These are phyloP conservation scores for Oscheius sp. DNA, from an alignment of 2,888 invertebrate genomes.

Conservation along the genomic window DNA sequence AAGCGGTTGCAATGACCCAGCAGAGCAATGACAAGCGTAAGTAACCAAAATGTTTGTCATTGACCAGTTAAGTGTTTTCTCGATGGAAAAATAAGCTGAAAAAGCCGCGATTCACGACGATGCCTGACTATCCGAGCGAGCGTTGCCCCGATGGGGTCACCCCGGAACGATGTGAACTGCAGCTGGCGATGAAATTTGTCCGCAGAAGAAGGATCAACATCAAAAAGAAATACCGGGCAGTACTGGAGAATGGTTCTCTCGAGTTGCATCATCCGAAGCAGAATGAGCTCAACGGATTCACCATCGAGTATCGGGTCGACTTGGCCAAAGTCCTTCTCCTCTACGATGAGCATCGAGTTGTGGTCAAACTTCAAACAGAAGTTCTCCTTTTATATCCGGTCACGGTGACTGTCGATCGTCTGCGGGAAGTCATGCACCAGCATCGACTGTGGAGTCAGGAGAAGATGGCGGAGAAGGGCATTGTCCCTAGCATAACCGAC, in stretches of 20 bases:
- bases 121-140: slow-evolving; percentile 5
- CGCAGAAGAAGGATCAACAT: slow-evolving; percentile 7
- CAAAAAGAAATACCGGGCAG: slow-evolving; percentile 23
- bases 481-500: not conserved
- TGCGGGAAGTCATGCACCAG: not conserved
- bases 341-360: not conserved
- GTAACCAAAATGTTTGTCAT: not conserved
- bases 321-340: slow-evolving; percentile 19
- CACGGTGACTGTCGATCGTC: not conserved
- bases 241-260: slow-evolving; percentile 16
- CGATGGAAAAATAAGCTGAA: not conserved
- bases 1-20: too few species aligned
- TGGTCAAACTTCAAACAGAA: slow-evolving; percentile 12
- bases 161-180: slow-evolving; percentile 6
- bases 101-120: not conserved
- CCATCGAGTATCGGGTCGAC: slow-evolving; percentile 23
- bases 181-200: slow-evolving; percentile 22
- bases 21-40: too few species aligned
- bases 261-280: slow-evolving; percentile 15
- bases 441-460: slow-evolving; percentile 21
- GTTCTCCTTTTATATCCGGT: slow-evolving; percentile 14
- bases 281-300: not conserved
- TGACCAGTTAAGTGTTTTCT: not conserved
- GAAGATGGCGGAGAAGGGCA: not conserved
- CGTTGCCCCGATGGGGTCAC: not conserved